A percentile compares a stretch with the other conserved stretches of the same genome.
These are phyloP conservation scores for Pedionomus torquatus DNA, from an alignment of 2,113 vertebrate genomes.

Conservation along the genomic window DNA sequence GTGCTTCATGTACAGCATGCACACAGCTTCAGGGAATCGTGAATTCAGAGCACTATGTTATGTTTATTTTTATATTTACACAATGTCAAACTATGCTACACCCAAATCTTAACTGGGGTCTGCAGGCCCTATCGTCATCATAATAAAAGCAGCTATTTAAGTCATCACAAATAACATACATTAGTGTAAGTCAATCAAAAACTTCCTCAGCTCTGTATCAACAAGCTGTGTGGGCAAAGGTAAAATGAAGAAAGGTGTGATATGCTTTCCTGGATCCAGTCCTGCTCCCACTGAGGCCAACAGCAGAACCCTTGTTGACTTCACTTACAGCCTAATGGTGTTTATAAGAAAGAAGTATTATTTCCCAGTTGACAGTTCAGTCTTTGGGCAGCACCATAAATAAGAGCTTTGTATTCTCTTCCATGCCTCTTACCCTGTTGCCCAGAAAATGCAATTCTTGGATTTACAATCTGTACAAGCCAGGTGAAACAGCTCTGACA, in stretches of 20 bases:
- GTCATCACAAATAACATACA: not conserved
- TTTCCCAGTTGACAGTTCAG: constrained; percentile 49
- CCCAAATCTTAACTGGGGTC: constrained; percentile 7
- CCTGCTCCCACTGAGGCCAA: not conserved
- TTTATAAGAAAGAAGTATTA: constrained; percentile 48
- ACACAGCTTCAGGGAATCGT: not conserved
- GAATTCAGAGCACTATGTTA: not conserved
- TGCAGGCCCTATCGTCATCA: not conserved
- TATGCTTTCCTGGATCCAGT: not conserved
- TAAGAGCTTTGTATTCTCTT: constrained; percentile 26
- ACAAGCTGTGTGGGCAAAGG: not conserved
- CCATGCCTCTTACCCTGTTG: not conserved
- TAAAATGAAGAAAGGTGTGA: not conserved
- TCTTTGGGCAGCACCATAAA: constrained; percentile 51
- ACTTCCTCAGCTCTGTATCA: not conserved
- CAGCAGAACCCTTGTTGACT: constrained; percentile 23
- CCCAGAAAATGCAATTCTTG: constrained; percentile 24
- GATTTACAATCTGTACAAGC: constrained; percentile 44
- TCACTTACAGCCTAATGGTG: constrained; percentile 6
- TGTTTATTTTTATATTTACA: not conserved
- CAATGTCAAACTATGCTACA: not conserved
- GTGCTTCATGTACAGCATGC: not conserved
- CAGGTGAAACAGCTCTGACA: constrained; percentile 44
- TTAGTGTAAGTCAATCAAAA: not conserved
- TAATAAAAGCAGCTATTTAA: constrained; percentile 29